A percentile compares a stretch with the other conserved stretches of the same genome.
phyloP scores from a whole-genome alignment of 2,888 invertebrate genomes.

The Drosophila rubida region DNA sequence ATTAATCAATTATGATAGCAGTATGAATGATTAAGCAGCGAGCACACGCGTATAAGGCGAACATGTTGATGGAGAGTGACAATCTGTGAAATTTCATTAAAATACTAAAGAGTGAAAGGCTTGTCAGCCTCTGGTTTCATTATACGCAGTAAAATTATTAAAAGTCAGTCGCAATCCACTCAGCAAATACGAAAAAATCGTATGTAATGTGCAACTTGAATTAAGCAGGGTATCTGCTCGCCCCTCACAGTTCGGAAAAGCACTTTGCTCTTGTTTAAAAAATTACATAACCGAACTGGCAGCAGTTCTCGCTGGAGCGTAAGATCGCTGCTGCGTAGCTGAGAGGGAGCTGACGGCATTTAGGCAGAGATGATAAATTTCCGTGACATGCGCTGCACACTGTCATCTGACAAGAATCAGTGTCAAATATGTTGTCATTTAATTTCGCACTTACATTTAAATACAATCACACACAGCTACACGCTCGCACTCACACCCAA shows the following conservation, averaged over 20 bases:
- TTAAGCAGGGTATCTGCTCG: neutral
- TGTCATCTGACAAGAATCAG: conserved; percentile 79
- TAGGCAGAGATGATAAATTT: conserved; percentile 77
- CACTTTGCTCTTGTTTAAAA: conserved; percentile 28
- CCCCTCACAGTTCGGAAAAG: neutral
- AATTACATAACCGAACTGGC: conserved; percentile 67
- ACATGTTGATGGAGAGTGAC: neutral
- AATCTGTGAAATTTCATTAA: conserved; percentile 52
- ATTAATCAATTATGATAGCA: conserved; percentile 11
- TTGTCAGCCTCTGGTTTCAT: conserved; percentile 25
- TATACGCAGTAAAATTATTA: neutral
- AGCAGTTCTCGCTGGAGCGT: conserved; percentile 31
- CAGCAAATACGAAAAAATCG: too few relatives aligned
- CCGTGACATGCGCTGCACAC: conserved; percentile 66
- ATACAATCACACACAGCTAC: conserved; percentile 32
- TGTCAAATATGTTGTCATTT: conserved; percentile 81
- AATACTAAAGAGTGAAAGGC: conserved; percentile 30
- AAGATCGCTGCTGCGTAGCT: conserved; percentile 11
- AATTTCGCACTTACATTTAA: conserved; percentile 74
- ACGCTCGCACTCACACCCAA: conserved; percentile 1
- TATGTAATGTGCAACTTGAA: too few relatives aligned
- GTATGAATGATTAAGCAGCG: neutral
- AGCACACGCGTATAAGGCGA: neutral
- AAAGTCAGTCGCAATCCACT: neutral
- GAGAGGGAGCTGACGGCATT: conserved; percentile 41